Evolutionary conservation across 2,797 vertebrate species (phyloP), one percentile per base, ranked within the genome.

Genomic region (Ataeniobius toweri): DNA sequence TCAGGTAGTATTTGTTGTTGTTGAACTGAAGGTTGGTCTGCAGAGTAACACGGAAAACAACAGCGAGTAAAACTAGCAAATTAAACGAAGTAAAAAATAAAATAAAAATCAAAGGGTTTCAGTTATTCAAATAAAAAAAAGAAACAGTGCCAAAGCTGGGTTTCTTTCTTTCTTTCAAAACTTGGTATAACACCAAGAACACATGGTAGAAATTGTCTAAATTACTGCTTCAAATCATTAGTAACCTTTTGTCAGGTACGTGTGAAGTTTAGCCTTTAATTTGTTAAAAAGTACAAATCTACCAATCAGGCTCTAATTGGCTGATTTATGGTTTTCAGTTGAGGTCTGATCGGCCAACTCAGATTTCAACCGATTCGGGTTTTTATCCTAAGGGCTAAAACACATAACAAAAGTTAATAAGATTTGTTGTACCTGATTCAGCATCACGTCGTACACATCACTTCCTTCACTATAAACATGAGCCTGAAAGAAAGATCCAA

Each of bases 1-100:
- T 96, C 89, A 98, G 87, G 91, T 98, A 98, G 82, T 94, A 98
- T 84, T 98, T 98, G 89, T 98, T 98, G 93, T 97, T 98, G 93
- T 98, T 98, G 84, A 95, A 96, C 85, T 98, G 96, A 63, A 98
- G 93, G 82, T 98, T 98, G 56, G 97, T 98, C 97, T 98, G 89
- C 6, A 84, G 83, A 36, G 67, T 3, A 73, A 61, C 13, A 79
- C 44, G 48, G 8, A 67, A 36, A 9, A 12, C 2, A 13, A 70
- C 10, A 41, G 14, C 13, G 28, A 68, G 10, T 4, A 13, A 7
- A 50, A 48, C 24, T 6, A 26, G 46, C 70, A 46, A n/a, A 46
- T 46, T 16, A 3, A 48, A 26, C 8, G 1, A 48, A 70, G 7
- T 28, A 26, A 8, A 36, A 3, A 8, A 3, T 20, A 6, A 3